phyloP scores from a whole-genome alignment of 64 coral and sea anemone species.

The Actinia tenebrosa region DNA sequence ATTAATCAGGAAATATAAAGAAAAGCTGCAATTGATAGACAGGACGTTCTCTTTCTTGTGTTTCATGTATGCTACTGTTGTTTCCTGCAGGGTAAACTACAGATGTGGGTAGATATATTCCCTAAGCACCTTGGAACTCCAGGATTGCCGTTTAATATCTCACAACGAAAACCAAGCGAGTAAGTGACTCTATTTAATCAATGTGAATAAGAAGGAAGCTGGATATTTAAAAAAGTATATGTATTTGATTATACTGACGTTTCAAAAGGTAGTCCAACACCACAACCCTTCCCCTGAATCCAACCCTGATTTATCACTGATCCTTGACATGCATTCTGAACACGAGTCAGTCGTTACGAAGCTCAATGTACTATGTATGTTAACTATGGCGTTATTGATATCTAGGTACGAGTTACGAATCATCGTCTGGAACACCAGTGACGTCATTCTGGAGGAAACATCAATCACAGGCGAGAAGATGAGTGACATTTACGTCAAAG shows the following conservation, averaged over 20 bases:
- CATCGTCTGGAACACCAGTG: conserved; percentile 86
- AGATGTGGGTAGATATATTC: conserved; percentile 88
- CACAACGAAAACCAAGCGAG: conserved; percentile 65
- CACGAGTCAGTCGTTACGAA: too few species aligned
- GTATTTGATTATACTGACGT: too few species aligned
- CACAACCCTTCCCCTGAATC: too few species aligned
- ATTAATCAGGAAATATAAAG: too few species aligned
- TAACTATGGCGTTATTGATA: neutral
- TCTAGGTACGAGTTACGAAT: conserved; percentile 67
- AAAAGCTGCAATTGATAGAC: too few species aligned
- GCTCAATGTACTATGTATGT: neutral
- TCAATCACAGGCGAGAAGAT: conserved; percentile 84
- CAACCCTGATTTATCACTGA: too few species aligned
- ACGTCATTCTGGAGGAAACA: conserved; percentile 78
- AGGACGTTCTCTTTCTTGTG: too few species aligned
- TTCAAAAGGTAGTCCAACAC: too few species aligned
- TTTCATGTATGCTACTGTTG: too few species aligned
- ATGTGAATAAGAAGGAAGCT: too few species aligned
- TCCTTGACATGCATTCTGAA: neutral
- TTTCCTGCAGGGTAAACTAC: conserved; percentile 63
- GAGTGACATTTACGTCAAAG: conserved; percentile 92
- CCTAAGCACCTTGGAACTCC: conserved; percentile 83
- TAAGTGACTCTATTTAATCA: conserved; percentile 19
- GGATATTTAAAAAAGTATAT: too few species aligned
- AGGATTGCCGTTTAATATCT: conserved; percentile 63